A percentile compares a stretch with the other conserved stretches of the same genome.
phyloP scores from a whole-genome alignment of 2,113 vertebrate genomes.

The Sigmodon hispidus region DNA sequence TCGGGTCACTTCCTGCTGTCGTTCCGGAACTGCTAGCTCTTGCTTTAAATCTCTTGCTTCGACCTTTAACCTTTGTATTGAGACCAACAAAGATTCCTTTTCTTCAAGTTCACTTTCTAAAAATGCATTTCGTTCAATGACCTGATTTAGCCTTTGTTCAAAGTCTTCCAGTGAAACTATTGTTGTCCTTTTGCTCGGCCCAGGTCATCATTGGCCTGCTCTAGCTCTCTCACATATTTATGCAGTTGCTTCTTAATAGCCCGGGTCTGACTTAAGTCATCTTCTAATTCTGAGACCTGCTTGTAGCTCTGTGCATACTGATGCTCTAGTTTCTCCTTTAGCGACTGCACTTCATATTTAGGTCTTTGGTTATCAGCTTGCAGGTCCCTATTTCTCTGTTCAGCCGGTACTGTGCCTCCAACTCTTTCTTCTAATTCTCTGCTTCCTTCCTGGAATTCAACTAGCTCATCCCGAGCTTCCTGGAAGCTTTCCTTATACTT shows the following conservation, averaged over 20 bases:
- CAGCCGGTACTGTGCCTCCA: conserved; percentile 97
- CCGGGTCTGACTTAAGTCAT: conserved; percentile 95
- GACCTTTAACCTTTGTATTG: conserved; percentile 98
- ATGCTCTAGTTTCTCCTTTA: conserved; percentile 99
- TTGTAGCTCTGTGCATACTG: conserved; percentile 98
- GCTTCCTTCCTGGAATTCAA: conserved; percentile 99
- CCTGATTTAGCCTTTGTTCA: conserved; percentile 97
- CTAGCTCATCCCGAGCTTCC: conserved; percentile 97
- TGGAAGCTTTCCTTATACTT: conserved; percentile 97
- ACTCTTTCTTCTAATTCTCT: conserved; percentile 96
- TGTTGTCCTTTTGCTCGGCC: conserved; percentile 98
- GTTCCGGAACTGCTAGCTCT: conserved; percentile 96
- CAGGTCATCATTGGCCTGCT: conserved; percentile 99
- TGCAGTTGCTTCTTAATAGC: conserved; percentile 98
- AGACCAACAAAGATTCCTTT: conserved; percentile 97
- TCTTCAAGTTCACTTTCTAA: conserved; percentile 99
- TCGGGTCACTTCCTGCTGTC: conserved; percentile 92
- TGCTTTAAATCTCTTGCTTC: conserved; percentile 98
- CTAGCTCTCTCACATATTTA: conserved; percentile 97
- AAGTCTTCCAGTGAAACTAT: conserved; percentile 99
- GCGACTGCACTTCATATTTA: conserved; percentile 92
- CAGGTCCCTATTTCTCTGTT: conserved; percentile 96
- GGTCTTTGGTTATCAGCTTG: conserved; percentile 96
- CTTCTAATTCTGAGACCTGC: conserved; percentile 95
- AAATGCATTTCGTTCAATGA: conserved; percentile 98